These are phyloP conservation scores for Salvelinus namaycush DNA, from an alignment of 2,113 vertebrate species.

Conservation along the genomic window DNA sequence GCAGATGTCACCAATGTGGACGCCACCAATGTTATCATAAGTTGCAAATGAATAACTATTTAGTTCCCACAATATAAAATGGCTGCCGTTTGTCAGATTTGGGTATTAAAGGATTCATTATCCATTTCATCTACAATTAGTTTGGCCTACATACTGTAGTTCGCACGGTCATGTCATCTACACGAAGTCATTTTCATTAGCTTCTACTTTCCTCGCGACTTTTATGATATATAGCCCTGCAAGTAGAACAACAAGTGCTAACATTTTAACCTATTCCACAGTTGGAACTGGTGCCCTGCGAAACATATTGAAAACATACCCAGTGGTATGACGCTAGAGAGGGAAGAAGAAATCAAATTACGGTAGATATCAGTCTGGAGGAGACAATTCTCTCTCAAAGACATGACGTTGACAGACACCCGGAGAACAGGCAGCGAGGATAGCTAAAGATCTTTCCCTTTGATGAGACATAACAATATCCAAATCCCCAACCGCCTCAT, in stretches of 20 bases:
- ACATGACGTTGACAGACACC: constrained; percentile 74
- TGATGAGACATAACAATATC: constrained; percentile 81
- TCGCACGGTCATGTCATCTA: no score
- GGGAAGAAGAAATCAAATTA: constrained; percentile 66
- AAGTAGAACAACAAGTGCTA: constrained; percentile 23
- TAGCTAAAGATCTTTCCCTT: constrained; percentile 71
- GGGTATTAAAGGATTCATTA: no score
- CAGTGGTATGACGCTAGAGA: constrained; percentile 9
- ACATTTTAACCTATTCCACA: constrained; percentile 39
- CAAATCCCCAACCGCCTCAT: constrained; percentile 78
- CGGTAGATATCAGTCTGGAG: constrained; percentile 63
- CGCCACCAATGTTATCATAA: no score
- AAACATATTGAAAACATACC: constrained; percentile 50
- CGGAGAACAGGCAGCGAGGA: constrained; percentile 66
- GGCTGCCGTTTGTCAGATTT: no score
- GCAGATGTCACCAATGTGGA: no score
- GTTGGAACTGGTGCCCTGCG: constrained; percentile 46
- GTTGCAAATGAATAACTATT: no score
- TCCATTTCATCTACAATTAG: no score
- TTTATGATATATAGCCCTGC: neutral
- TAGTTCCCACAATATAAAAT: no score
- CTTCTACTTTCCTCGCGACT: neutral
- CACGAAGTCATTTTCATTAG: no score
- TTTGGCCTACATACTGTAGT: no score
- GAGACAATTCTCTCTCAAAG: constrained; percentile 68